A percentile compares a stretch with the other conserved stretches of the same genome.
Evolutionary conservation across 2,797 vertebrate genomes (phyloP).

Genomic region (Cyclura pinguis): DNA sequence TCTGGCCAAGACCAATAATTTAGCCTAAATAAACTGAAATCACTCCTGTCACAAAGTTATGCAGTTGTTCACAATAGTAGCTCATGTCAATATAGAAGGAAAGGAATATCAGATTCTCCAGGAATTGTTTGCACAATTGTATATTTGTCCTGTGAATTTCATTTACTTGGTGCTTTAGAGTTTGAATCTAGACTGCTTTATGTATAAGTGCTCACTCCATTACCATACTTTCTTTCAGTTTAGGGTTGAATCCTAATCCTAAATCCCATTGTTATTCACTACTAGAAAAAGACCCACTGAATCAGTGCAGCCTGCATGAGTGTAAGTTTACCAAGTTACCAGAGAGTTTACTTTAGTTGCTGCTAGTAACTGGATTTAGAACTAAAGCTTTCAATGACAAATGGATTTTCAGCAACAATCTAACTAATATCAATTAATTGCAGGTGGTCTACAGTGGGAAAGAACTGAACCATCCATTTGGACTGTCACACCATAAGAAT

Average conservation of each 20-base stretch:
- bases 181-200: accelerated
- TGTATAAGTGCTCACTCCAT: background rate
- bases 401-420: conserved; percentile 8
- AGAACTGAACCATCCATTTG: conserved; percentile 97
- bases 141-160: accelerated
- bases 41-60: background rate
- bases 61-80: background rate
- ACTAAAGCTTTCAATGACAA: background rate
- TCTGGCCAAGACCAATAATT: background rate
- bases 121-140: background rate
- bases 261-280: too few relatives aligned
- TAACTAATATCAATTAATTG: conserved; percentile 59
- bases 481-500: conserved; percentile 93
- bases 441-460: conserved; percentile 96
- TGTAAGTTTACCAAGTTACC: too few relatives aligned
- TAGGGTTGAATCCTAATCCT: background rate
- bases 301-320: too few relatives aligned
- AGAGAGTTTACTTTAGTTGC: too few relatives aligned
- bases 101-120: accelerated
- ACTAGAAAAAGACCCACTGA: too few relatives aligned
- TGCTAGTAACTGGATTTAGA: too few relatives aligned
- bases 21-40: background rate
- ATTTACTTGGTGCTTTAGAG: background rate
- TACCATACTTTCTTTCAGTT: background rate
- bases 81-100: background rate